Evolutionary conservation across 2,797 vertebrate species (phyloP).

Genomic region (Myotis myotis): DNA sequence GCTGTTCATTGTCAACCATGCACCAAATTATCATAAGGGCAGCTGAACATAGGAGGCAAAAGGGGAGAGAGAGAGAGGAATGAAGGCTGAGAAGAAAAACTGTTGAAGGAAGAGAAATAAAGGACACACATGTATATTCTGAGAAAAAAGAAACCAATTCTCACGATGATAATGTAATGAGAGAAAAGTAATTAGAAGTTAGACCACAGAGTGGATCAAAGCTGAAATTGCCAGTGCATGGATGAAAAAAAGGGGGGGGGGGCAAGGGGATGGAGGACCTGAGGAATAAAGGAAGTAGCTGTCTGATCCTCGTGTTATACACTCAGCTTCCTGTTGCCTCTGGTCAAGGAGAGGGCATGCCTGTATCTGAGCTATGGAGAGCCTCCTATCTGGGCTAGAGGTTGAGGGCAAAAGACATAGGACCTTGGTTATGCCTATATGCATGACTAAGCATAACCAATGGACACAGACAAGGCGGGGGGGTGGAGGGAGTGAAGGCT

Average conservation of each 20-base stretch:
- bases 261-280: background rate
- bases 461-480: no score
- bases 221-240: background rate
- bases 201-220: background rate
- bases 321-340: background rate
- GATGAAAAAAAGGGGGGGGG: background rate
- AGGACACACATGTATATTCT: background rate
- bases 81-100: background rate
- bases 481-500: no score
- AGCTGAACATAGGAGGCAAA: background rate
- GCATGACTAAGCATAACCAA: no score
- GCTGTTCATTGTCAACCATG: background rate
- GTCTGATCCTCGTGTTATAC: rapidly evolving
- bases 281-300: background rate
- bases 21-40: background rate
- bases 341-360: background rate
- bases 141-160: background rate
- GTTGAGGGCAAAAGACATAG: background rate
- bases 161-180: background rate
- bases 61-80: background rate
- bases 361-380: background rate
- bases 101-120: background rate
- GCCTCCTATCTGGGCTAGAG: background rate
- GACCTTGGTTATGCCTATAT: background rate
- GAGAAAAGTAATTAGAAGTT: background rate